Evolutionary conservation across 2,797 vertebrate species (phyloP), one percentile per base, ranked within the genome.

Genomic region (Rhodeus uyekii): DNA sequence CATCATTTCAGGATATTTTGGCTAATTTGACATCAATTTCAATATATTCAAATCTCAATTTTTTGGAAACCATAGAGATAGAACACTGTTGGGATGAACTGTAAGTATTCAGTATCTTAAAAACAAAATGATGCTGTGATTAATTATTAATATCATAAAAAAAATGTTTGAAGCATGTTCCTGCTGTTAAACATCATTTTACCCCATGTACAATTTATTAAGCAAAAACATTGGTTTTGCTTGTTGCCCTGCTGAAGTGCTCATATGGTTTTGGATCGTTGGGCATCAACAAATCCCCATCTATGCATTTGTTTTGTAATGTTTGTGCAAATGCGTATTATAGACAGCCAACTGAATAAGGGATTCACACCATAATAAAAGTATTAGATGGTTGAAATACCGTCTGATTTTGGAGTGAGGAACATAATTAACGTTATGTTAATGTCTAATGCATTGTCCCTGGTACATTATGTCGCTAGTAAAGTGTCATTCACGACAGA

Each of bases 111-210:
- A 50, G 61, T 63, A 60, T 27, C 16, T 61, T 48, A 7, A 61
- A 72, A 64, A 32, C n/a, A 61, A 68, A 46, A 27, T 9, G 8
- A 73, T 50, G 13, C 5, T 60, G 19, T 74, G 50, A n/a, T 67
- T 38, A 72, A 83, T 61, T 32, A 44, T 68, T 67, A 6, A 81
- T 55, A 67, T 18, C 38, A 67, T 68, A 9, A 55, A 44, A 82
- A 44, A 67, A 9, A 72, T 73, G n/a, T 64, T 77, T 53, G 58
- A 71, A 76, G 42, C 32, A 36, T 42, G 42, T 16, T 42, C 42
- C 42, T 76, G 72, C 50, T 76, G 50, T 39, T 39, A 32, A 65
- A 42, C 73, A 60, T 34, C 73, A 39, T 60, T 84, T 76, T 18
- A 13, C 60, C n/a, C 8, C 60, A 81, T 60, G 16, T 53, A 29